phyloP scores from a whole-genome alignment of 2,797 vertebrate species.

The Acrocephalus scirpaceus region DNA sequence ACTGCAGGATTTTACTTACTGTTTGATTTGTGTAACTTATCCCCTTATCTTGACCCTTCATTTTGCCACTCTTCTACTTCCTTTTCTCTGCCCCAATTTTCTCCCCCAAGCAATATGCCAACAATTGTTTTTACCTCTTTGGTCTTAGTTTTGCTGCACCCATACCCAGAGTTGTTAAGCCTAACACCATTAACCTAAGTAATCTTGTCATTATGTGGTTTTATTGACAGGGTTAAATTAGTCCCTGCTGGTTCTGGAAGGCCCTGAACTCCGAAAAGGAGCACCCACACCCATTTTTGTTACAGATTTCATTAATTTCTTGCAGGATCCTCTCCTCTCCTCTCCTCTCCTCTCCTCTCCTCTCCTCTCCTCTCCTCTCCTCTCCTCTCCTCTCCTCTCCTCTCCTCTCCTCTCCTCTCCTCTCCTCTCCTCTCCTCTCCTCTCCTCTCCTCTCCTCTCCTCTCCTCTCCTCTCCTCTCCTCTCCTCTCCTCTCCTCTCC shows the following conservation, averaged over 20 bases:
- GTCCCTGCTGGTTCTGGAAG: background rate
- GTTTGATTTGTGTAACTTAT: background rate
- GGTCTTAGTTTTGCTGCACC: background rate
- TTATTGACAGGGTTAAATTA: background rate
- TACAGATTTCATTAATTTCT: background rate
- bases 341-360: too few relatives aligned
- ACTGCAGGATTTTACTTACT: background rate
- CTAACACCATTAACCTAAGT: background rate
- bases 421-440: background rate
- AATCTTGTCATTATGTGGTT: accelerated
- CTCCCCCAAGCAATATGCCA: background rate
- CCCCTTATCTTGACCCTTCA: background rate
- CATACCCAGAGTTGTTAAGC: background rate
- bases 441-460: too few relatives aligned
- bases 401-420: too few relatives aligned
- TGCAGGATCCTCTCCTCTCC: background rate
- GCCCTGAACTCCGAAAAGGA: background rate
- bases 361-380: background rate
- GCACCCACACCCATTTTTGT: background rate
- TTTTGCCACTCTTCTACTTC: background rate
- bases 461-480: too few relatives aligned
- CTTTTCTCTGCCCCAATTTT: background rate
- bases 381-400: too few relatives aligned
- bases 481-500: background rate
- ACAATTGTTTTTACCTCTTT: background rate